Conservation (phyloP, 2,888 invertebrate species). For the Drosophila histrio region DNA sequence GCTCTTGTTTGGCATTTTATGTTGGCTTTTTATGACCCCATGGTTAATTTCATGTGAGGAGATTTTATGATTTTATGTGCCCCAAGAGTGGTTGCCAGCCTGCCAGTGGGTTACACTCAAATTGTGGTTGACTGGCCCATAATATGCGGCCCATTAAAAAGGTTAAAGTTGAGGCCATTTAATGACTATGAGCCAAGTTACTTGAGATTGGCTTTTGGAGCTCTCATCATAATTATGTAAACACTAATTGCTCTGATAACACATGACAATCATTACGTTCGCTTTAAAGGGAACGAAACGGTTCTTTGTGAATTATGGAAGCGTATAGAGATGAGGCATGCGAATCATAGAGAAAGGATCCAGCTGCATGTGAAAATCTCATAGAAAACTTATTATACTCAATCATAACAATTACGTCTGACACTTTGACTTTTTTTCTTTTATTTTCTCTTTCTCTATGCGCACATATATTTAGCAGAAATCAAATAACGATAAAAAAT, state of each 20-base stretch:
- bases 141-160: conserved; percentile 66
- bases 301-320: neutral
- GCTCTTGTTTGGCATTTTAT: conserved; percentile 65
- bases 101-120: conserved; percentile 21
- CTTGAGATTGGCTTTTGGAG: conserved; percentile 31
- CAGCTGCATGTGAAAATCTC: conserved; percentile 3
- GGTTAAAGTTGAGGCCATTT: conserved; percentile 73
- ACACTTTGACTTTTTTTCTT: conserved; percentile 44
- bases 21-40: conserved; percentile 61
- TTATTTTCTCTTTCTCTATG: neutral
- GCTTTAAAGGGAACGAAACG: neutral
- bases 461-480: conserved; percentile 62
- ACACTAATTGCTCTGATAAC: conserved; percentile 53
- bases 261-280: conserved; percentile 28
- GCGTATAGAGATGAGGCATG: neutral
- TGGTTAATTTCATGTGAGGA: conserved; percentile 65
- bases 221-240: conserved; percentile 32
- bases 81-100: neutral
- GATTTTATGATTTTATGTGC: conserved; percentile 50
- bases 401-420: conserved; percentile 46
- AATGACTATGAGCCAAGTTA: conserved; percentile 41
- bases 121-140: conserved; percentile 33
- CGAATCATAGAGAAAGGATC: conserved; percentile 10
- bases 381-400: conserved; percentile 29
- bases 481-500: conserved; percentile 81